Base-by-base conservation (phyloP, 2,113 vertebrate genomes). In the Amphilophus citrinellus region DNA sequence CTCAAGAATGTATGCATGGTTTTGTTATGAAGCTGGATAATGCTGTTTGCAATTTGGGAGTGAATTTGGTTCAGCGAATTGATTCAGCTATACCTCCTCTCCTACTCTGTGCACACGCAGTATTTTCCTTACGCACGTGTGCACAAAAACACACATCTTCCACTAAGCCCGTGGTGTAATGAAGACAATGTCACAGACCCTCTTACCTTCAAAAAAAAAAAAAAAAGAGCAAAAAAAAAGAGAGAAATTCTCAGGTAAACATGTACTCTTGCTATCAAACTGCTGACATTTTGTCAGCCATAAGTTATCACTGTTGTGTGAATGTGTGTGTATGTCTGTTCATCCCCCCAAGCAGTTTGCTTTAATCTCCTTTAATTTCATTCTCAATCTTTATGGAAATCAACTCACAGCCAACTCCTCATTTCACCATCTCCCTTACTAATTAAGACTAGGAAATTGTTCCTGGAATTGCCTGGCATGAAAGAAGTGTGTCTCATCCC, bases 301-400 rank as follows among this genome's bases (percentile, higher is more conserved):
- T 27, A 81, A 63, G 66, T 83, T 61, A 83, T 73, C 61, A 6
- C 59, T 61, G 2, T 39, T 62, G 35, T 88, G 60, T 58, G 32
- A 78, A 73, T 81, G 44, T 80, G 58, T 68, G 37, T 39, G 80
- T 88, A 71, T 85, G 71, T 65, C 59, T 78, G 58, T 63, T 92
- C 90, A 86, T 93, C 90, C 91, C 66, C 88, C 75, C 3, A 56
- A 93, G 92, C 83, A 86, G 85, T 93, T 87, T 89, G 76, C 84
- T 86, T 91, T 93, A 94, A 94, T 93, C 92, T 89, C 79, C 63
- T 92, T 90, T 94, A 93, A 94, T 94, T 94, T 95, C 91, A 91
- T 92, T 92, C 85, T 88, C 89, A 89, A 94, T 94, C 93, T 94
- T 92, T 87, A 93, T 93, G 93, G 92, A 94, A 93, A 95, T 94